Conservation (phyloP, 2,888 invertebrate species). For the Caradrina clavipalpis region DNA sequence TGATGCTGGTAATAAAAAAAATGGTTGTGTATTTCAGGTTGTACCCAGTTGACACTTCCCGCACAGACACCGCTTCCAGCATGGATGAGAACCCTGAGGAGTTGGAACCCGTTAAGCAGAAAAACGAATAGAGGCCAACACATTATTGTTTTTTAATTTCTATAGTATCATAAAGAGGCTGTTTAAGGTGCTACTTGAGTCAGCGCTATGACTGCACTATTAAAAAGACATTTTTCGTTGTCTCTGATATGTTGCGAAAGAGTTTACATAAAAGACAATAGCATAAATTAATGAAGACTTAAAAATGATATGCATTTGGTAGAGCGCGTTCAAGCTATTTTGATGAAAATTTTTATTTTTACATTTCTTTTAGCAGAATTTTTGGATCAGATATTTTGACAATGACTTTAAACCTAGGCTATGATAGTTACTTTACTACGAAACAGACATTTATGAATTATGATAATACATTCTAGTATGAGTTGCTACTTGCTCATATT, state of each 20-base stretch:
- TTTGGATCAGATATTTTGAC: slow-evolving; percentile 5
- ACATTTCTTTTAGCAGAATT: slow-evolving; percentile 21
- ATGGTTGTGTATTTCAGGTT: slow-evolving; percentile 90
- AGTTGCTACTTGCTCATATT: slow-evolving; percentile 20
- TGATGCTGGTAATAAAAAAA: not conserved
- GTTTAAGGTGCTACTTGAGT: slow-evolving; percentile 62
- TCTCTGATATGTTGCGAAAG: slow-evolving; percentile 31
- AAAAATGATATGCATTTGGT: slow-evolving; percentile 26
- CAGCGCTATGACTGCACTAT: slow-evolving; percentile 46
- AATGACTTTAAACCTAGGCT: not conserved
- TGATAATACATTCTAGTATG: not conserved
- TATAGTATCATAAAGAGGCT: slow-evolving; percentile 60
- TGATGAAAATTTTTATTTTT: slow-evolving; percentile 20
- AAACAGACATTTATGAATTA: slow-evolving; percentile 9
- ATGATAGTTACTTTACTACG: slow-evolving; percentile 7
- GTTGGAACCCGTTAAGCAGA: slow-evolving; percentile 75
- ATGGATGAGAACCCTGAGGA: slow-evolving; percentile 88
- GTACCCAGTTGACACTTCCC: slow-evolving; percentile 97
- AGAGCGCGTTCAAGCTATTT: slow-evolving; percentile 15
- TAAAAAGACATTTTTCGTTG: slow-evolving; percentile 28
- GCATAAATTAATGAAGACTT: slow-evolving; percentile 1
- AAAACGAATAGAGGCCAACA: slow-evolving; percentile 74
- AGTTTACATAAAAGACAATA: not conserved
- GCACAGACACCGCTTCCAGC: slow-evolving; percentile 93
- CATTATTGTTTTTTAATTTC: slow-evolving; percentile 23